Percentiles rank a stretch among this genome's conserved stretches.
These are phyloP conservation scores for Corythoichthys intestinalis DNA, from an alignment of 2,113 vertebrate genomes.

Conservation along the genomic window DNA sequence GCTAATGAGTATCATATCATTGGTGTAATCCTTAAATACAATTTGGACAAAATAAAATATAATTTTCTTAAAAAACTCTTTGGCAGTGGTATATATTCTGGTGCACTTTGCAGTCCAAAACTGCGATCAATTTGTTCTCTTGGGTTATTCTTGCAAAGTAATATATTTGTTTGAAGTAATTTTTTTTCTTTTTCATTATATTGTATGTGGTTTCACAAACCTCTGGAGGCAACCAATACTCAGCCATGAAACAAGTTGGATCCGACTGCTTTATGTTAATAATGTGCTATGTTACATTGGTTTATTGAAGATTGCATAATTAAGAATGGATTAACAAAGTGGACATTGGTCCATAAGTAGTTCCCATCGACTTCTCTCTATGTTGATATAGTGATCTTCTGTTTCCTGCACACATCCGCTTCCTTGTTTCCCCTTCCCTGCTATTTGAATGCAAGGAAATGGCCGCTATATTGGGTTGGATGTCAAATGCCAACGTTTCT, in stretches of 20 bases:
- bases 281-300: background rate
- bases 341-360: constrained; percentile 21
- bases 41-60: no score
- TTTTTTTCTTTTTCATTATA: background rate
- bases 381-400: constrained; percentile 47
- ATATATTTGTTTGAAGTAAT: no score
- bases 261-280: constrained; percentile 8
- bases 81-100: no score
- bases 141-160: no score
- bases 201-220: background rate
- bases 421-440: constrained; percentile 59
- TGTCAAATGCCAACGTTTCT: constrained; percentile 53
- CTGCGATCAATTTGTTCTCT: no score
- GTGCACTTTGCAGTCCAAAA: no score
- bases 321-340: constrained; percentile 49
- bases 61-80: no score
- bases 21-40: no score
- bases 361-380: constrained; percentile 49
- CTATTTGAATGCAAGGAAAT: constrained; percentile 74
- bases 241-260: background rate
- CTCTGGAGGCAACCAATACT: background rate
- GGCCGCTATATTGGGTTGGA: constrained; percentile 41
- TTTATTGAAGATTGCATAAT: constrained; percentile 18
- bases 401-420: constrained; percentile 56
- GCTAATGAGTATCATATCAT: no score